These are phyloP conservation scores for Scaptomyza graminum DNA, from an alignment of 1,140 invertebrate species.

Conservation along the genomic window DNA sequence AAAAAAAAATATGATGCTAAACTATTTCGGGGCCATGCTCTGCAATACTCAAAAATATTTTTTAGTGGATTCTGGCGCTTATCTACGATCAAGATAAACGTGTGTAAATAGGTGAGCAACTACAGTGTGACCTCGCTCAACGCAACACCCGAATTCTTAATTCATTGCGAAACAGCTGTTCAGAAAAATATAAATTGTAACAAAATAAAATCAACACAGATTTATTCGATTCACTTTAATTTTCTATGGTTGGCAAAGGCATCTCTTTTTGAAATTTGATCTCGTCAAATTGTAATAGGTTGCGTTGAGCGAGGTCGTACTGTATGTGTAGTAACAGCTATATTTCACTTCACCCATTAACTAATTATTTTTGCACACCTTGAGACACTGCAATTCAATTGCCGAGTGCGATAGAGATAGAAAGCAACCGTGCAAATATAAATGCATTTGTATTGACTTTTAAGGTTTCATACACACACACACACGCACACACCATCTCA, in stretches of 20 bases:
- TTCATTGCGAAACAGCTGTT: no score
- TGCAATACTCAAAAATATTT: conserved; percentile 30
- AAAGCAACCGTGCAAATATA: not conserved
- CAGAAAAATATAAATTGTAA: no score
- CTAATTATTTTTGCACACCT: not conserved
- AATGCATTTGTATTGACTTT: conserved; percentile 32
- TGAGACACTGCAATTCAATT: not conserved
- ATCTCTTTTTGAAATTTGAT: no score
- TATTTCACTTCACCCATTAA: not conserved
- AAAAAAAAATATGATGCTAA: conserved; percentile 5
- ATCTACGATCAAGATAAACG: conserved; percentile 39
- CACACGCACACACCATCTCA: conserved; percentile 2
- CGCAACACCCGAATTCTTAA: no score
- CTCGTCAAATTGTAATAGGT: no score
- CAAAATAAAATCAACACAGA: no score
- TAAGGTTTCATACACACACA: conserved; percentile 26
- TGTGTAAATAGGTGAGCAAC: not conserved
- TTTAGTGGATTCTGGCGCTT: conserved; percentile 25
- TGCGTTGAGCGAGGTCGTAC: no score
- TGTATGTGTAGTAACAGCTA: no score
- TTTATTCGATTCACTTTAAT: no score
- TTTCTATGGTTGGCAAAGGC: no score
- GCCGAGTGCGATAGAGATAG: not conserved
- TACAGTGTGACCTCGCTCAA: no score
- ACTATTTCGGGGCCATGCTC: conserved; percentile 8